These are phyloP conservation scores for Drosophila navojoa DNA, from an alignment of 1,140 invertebrate species.

Conservation along the genomic window DNA sequence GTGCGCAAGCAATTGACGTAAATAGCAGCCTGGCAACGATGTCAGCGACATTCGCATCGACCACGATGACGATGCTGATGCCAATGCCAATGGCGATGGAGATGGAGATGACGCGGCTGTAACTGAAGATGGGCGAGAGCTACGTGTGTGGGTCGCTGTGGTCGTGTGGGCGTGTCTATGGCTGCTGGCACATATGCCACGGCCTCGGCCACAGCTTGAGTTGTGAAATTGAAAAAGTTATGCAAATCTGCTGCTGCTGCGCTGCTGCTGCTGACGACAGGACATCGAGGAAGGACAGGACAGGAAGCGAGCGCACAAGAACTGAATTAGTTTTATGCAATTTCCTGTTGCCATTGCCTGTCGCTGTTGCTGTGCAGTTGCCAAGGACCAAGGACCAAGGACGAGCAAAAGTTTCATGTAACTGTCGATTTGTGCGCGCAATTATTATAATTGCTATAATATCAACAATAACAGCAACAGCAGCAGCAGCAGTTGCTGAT, in stretches of 20 bases:
- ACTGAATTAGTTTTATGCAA: slow-evolving; percentile 75
- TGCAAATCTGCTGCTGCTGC: slow-evolving; percentile 61
- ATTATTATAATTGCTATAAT: slow-evolving; percentile 81
- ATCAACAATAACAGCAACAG: slow-evolving; percentile 50
- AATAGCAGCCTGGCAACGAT: slow-evolving; percentile 61
- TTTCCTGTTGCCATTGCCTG: slow-evolving; percentile 30
- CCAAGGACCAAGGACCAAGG: slow-evolving; percentile 20
- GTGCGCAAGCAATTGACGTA: slow-evolving; percentile 78
- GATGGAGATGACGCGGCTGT: slow-evolving; percentile 46
- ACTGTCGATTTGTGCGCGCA: slow-evolving; percentile 77
- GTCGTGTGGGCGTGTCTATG: slow-evolving; percentile 8
- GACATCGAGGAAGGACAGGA: slow-evolving; percentile 47
- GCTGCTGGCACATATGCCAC: slow-evolving; percentile 61
- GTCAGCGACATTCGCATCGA: slow-evolving; percentile 23
- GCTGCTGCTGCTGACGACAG: slow-evolving; percentile 24
- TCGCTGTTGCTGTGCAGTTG: slow-evolving; percentile 12
- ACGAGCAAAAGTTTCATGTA: slow-evolving; percentile 46
- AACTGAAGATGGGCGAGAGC: slow-evolving; percentile 44
- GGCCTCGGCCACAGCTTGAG: slow-evolving; percentile 70
- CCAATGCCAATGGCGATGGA: slow-evolving; percentile 49
- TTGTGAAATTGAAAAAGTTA: slow-evolving; percentile 81
- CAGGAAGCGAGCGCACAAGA: slow-evolving; percentile 71
- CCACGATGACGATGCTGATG: slow-evolving; percentile 38
- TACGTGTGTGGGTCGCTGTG: neutral
- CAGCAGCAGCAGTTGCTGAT: slow-evolving; percentile 42